These are phyloP conservation scores for Australoheros facetus DNA, from an alignment of 2,797 vertebrate species.

Conservation along the genomic window DNA sequence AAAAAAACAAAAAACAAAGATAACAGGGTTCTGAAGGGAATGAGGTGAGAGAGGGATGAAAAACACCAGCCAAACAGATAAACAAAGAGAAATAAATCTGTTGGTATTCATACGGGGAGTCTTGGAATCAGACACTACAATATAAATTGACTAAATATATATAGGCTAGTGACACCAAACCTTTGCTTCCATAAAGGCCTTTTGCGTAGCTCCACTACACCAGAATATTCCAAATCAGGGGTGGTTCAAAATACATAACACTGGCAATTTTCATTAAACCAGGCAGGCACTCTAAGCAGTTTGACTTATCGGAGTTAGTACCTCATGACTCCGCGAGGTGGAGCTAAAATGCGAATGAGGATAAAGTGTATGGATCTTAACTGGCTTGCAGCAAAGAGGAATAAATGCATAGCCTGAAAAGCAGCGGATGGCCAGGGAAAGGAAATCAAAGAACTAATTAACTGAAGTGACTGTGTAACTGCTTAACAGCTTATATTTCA, in stretches of 20 bases:
- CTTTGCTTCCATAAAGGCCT: slow-evolving; percentile 1
- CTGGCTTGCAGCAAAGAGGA: background rate
- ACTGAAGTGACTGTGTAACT: background rate
- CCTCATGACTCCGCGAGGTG: background rate
- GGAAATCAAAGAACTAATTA: background rate
- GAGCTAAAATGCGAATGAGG: background rate
- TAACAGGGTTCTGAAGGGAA: slow-evolving; percentile 54
- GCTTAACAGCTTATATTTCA: background rate
- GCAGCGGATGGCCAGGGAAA: background rate
- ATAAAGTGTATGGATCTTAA: background rate
- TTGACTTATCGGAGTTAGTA: background rate
- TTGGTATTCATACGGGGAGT: slow-evolving; percentile 33
- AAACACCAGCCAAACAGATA: slow-evolving; percentile 61
- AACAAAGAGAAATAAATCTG: slow-evolving; percentile 56
- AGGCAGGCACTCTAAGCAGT: background rate
- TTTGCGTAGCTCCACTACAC: background rate
- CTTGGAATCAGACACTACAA: slow-evolving; percentile 13
- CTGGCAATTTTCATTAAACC: background rate
- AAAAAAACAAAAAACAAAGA: slow-evolving; percentile 50
- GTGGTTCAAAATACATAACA: background rate
- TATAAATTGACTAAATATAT: slow-evolving; percentile 23
- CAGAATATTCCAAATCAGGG: background rate
- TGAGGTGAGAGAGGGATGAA: slow-evolving; percentile 50
- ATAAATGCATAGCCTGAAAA: background rate
- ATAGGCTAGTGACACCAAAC: background rate